These are phyloP conservation scores for Drosophila rufa DNA, from an alignment of 1,140 invertebrate genomes.

Conservation along the genomic window DNA sequence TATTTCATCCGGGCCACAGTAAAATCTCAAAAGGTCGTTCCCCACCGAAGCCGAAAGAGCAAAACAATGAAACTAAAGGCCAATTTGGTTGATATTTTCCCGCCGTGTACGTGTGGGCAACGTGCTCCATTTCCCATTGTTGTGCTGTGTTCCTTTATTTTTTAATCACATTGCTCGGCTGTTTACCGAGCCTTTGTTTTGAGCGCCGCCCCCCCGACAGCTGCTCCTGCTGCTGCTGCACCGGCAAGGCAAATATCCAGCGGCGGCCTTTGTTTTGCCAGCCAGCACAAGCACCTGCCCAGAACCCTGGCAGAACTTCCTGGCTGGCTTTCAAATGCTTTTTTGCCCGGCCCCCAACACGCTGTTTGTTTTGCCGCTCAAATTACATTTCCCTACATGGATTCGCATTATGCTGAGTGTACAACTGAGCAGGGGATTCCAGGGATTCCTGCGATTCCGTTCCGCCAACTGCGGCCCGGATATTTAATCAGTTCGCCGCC, in stretches of 20 bases:
- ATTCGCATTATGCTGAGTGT: slow-evolving; percentile 65
- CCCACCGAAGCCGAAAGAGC: neutral
- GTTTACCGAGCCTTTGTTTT: slow-evolving; percentile 57
- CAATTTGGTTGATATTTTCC: slow-evolving; percentile 7
- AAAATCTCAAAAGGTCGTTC: neutral
- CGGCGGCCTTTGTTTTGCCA: slow-evolving; percentile 67
- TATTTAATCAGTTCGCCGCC: slow-evolving; percentile 74
- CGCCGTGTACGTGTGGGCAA: slow-evolving; percentile 20
- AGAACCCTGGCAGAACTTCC: slow-evolving; percentile 16
- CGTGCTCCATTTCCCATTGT: slow-evolving; percentile 51
- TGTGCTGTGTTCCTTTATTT: slow-evolving; percentile 54
- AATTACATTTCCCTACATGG: slow-evolving; percentile 77
- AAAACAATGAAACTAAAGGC: slow-evolving; percentile 15
- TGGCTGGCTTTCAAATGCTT: slow-evolving; percentile 22
- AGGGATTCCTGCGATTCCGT: slow-evolving; percentile 19
- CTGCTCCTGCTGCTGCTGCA: slow-evolving; percentile 13
- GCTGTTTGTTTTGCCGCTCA: slow-evolving; percentile 75
- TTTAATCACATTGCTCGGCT: slow-evolving; percentile 64
- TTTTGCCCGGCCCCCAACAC: slow-evolving; percentile 10
- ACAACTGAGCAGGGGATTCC: slow-evolving; percentile 34
- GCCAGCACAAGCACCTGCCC: slow-evolving; percentile 56
- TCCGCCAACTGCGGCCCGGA: slow-evolving; percentile 60
- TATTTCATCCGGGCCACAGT: neutral
- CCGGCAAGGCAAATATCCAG: slow-evolving; percentile 50
- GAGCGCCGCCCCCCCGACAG: slow-evolving; percentile 2